Base-by-base conservation (phyloP, 2,113 vertebrate species). In the Spermophilus dauricus region DNA sequence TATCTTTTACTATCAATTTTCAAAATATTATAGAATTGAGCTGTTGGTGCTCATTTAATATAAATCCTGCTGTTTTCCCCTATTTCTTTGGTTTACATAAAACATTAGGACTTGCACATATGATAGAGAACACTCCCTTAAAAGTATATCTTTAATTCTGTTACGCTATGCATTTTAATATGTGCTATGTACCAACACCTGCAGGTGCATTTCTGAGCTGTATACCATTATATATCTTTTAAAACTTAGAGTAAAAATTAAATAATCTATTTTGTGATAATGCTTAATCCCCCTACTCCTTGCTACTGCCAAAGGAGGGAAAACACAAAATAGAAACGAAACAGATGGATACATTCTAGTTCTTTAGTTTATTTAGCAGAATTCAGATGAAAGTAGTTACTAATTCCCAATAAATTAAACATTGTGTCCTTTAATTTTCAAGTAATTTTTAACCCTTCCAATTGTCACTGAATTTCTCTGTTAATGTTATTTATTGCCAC, bases 371-470 rank as follows among this genome's bases (percentile, higher is more conserved):
- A 98, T 97, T 97, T 96, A 97, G 92, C 95, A 96, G 94, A 88
- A 95, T 97, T 97, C 90, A 98, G 97, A 98, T 98, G 98, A 98
- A 98, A 98, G 96, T 97, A 97, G 97, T 98, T 97, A 94, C 90
- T 98, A 93, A 93, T 94, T 89, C 81, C 95, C 92, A 98, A 97
- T 98, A 99, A 98, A 98, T 98, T 97, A 97, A 63, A 42, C 22
- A 91, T 85, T 96, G 92, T 72, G 34, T 94, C 69, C 92, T 92
- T 96, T 98, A 98, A 58, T 98, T 97, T 97, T 98, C 78, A 96
- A 94, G 95, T 11, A 0, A 0, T 89, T 92, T 96, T 94, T 89
- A 91, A 95, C 80, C 88, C 77, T 92, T 77, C 63, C 82, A 61
- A 73, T 78, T 98, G 97, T 98, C 96, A 96, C 13, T 85, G 93